These are phyloP conservation scores for Penaeus vannamei DNA, from an alignment of 1,140 invertebrate species.

Conservation along the genomic window DNA sequence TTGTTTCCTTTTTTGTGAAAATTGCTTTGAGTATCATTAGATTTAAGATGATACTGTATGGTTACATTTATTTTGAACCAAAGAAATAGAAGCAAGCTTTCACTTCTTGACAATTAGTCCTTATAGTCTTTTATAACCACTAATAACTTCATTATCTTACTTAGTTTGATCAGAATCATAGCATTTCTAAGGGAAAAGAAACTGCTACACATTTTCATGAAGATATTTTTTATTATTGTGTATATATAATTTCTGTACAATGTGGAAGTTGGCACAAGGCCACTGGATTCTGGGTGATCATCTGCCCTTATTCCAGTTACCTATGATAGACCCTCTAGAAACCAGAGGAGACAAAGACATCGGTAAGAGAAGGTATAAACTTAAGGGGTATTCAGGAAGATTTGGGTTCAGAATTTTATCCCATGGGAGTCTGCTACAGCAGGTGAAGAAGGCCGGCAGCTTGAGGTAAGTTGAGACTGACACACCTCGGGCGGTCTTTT, in stretches of 20 bases:
- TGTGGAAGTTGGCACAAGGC: constrained; percentile 65
- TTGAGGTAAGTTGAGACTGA: constrained; percentile 1
- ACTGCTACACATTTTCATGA: background rate
- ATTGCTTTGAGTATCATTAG: no score
- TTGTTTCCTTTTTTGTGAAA: no score
- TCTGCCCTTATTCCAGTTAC: constrained; percentile 46
- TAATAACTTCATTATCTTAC: no score
- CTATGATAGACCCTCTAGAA: constrained; percentile 19
- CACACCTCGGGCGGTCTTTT: constrained; percentile 35
- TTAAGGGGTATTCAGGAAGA: constrained; percentile 3
- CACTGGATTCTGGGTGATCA: constrained; percentile 50
- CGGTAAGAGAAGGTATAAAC: constrained; percentile 4
- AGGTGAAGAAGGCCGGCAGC: background rate
- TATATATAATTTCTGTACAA: constrained; percentile 65
- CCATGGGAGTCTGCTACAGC: constrained; percentile 38
- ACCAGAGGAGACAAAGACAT: constrained; percentile 13
- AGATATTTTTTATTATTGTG: constrained; percentile 53
- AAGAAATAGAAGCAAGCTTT: no score
- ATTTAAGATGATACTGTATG: no score
- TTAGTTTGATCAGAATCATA: background rate
- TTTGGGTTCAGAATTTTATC: constrained; percentile 10
- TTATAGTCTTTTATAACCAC: no score
- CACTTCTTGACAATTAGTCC: no score
- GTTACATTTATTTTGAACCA: no score
- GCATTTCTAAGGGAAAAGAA: background rate